Percentiles rank a stretch among this genome's conserved stretches.
These are phyloP conservation scores for Genyomyrus donnyi DNA, from an alignment of 2,113 vertebrate genomes.

Conservation along the genomic window DNA sequence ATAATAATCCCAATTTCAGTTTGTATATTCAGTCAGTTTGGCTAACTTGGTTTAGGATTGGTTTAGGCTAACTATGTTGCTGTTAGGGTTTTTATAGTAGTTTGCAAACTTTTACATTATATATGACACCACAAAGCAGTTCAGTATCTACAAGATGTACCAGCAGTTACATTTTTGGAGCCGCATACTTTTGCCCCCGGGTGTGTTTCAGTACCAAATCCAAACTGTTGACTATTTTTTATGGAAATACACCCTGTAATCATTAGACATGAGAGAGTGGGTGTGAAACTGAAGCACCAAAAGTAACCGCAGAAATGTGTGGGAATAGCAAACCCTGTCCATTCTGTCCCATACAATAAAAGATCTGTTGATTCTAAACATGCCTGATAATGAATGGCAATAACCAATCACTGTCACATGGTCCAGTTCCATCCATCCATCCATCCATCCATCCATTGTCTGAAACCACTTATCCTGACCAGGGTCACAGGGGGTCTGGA, in stretches of 20 bases:
- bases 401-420: neutral
- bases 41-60: neutral
- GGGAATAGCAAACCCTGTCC: neutral
- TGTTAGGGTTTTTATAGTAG: neutral
- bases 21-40: neutral
- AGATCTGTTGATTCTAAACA: neutral
- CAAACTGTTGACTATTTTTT: neutral
- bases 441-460: too few species aligned
- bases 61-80: neutral
- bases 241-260: neutral
- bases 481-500: too few species aligned
- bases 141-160: constrained; percentile 91
- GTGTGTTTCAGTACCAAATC: neutral
- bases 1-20: neutral
- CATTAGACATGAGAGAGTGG: neutral
- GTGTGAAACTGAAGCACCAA: neutral
- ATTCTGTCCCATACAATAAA: neutral
- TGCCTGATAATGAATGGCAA: neutral
- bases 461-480: too few species aligned
- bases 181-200: neutral
- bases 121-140: constrained; percentile 80
- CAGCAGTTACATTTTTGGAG: constrained; percentile 64
- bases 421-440: neutral
- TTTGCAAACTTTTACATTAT: neutral
- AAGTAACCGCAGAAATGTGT: neutral